Base-by-base conservation (phyloP, 1,140 invertebrate genomes). In the Papilio glaucus region DNA sequence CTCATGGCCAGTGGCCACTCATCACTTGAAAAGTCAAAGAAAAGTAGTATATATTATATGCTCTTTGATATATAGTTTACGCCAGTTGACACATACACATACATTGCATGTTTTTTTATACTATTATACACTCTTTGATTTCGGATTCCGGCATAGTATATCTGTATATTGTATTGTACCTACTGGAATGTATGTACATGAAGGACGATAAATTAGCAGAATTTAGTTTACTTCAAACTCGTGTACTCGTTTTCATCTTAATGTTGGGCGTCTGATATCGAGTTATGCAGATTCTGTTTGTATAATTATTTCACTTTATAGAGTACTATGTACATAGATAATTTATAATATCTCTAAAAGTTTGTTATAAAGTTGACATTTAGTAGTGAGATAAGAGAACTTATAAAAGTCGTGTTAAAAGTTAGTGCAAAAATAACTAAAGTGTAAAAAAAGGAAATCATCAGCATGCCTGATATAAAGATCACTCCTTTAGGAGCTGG, bases 401-500 rank as follows among this genome's bases (percentile, higher is more conserved):
- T 53, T 21, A 53, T 1, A 21, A 26, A 29, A 15, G 33, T 63
- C 15, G 29, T 12, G 33, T 65, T 49, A 63, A 10, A 38, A 29
- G 65, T 60, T 65, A 75, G 61, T 72, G 57, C 63, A 71, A 26
- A 63, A 63, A 15, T 63, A 53, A 67, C 42, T 74, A 74, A 49
- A 69, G 60, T 63, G 18, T 21, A n/a, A 69, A 49, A 71, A 62
- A 62, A 60, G 45, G 65, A 38, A 49, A 61, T 63, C 49, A 60
- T 65, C 18, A 82, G 73, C 72, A 98, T 98, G 97, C 96, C 97
- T 6, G 97, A 98, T 72, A 98, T 98, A 57, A 97, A 97, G 95
- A 95, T 98, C 73, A 98, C 97, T 7, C 98, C 98, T 0, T 92
- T 98, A 33, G 98, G 98, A 53, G 98, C 98, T 72, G 98, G 98